phyloP scores from a whole-genome alignment of 1,140 invertebrate species.

The Conus ventricosus region DNA sequence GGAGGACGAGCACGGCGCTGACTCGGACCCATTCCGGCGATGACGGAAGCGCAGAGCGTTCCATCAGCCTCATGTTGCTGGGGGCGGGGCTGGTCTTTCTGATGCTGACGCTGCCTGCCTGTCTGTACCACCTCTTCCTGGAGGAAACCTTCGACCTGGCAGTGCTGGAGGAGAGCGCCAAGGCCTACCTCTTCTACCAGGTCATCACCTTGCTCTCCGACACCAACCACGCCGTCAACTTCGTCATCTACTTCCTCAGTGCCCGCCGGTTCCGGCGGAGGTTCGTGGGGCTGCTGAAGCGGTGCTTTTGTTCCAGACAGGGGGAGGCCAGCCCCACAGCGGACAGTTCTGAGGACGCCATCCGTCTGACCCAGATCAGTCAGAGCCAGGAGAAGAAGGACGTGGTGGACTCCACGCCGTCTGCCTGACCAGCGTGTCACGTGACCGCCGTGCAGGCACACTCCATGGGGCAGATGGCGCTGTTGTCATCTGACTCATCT shows the following conservation, averaged over 20 bases:
- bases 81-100: conserved; percentile 41
- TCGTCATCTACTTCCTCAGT: conserved; percentile 45
- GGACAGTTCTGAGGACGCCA: background rate
- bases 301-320: too few relatives aligned
- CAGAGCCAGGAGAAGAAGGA: background rate
- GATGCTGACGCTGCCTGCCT: conserved; percentile 36
- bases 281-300: background rate
- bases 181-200: conserved; percentile 30
- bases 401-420: background rate
- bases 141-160: background rate
- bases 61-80: conserved; percentile 43
- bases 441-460: background rate
- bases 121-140: background rate
- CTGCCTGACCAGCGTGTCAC: background rate
- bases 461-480: too few relatives aligned
- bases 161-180: background rate
- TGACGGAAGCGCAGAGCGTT: background rate
- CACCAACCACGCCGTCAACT: conserved; percentile 43
- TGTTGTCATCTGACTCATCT: too few relatives aligned
- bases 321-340: background rate
- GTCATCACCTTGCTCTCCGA: conserved; percentile 18
- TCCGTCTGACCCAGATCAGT: background rate
- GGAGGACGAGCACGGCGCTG: background rate
- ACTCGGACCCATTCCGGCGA: background rate
- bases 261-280: conserved; percentile 31